A percentile compares a stretch with the other conserved stretches of the same genome.
These are phyloP conservation scores for Hybos culiciformis DNA, from an alignment of 2,888 invertebrate species.

Conservation along the genomic window DNA sequence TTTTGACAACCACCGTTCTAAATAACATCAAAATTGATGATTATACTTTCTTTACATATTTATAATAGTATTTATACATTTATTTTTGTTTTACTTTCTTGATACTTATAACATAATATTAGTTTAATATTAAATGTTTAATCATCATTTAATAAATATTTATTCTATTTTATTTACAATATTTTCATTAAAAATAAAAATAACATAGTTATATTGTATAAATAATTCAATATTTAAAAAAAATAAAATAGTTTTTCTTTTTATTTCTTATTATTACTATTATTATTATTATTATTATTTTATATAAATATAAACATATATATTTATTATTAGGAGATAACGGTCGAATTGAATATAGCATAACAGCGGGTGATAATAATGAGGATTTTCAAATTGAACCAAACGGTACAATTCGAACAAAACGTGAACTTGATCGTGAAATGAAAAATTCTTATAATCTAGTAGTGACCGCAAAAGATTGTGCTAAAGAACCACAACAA, in stretches of 20 bases:
- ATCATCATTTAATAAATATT: no score
- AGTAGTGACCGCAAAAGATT: constrained; percentile 74
- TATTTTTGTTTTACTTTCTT: no score
- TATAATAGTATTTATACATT: no score
- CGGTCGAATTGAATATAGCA: constrained; percentile 67
- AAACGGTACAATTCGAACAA: constrained; percentile 76
- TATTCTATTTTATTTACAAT: no score
- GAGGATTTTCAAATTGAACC: constrained; percentile 64
- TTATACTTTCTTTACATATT: no score
- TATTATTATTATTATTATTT: constrained; percentile 13
- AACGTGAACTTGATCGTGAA: constrained; percentile 68
- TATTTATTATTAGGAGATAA: constrained; percentile 56
- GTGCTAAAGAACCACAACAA: constrained; percentile 54
- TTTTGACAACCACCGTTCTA: no score
- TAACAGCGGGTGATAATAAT: constrained; percentile 68
- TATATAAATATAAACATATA: constrained; percentile 3
- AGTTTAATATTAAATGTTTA: no score
- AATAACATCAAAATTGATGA: no score
- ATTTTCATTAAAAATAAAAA: no score
- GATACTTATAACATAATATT: no score
- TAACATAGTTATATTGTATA: no score
- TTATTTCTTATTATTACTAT: constrained; percentile 5
- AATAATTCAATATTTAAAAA: neutral
- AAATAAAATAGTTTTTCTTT: neutral
- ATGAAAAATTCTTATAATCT: constrained; percentile 66